phyloP scores from a whole-genome alignment of 2,113 vertebrate genomes.

The Paraplagusia blochii region DNA sequence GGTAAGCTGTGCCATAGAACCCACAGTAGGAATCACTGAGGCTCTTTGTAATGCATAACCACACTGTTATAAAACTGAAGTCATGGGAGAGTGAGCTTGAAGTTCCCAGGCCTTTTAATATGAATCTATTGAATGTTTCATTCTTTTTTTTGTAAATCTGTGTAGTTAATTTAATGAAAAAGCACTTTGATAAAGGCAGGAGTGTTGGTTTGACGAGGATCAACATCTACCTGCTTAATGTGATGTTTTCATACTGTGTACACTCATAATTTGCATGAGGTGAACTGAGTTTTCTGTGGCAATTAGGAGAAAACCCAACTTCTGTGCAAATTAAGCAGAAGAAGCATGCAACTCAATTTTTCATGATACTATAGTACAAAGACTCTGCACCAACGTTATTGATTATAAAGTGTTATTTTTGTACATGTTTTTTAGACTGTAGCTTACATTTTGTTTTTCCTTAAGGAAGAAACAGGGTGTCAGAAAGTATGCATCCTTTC shows the following conservation, averaged over 20 bases:
- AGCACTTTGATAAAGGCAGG: conserved; percentile 47
- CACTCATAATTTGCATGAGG: conserved; percentile 62
- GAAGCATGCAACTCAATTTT: conserved; percentile 58
- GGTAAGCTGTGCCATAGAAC: conserved; percentile 8
- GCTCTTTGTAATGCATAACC: conserved; percentile 19
- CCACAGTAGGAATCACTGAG: not conserved
- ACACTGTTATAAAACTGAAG: conserved; percentile 16
- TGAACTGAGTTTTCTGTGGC: conserved; percentile 55
- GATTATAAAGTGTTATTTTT: conserved; percentile 50
- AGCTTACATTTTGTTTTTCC: conserved; percentile 15
- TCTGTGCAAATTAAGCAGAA: conserved; percentile 36
- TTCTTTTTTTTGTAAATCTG: conserved; percentile 54
- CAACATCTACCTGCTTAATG: conserved; percentile 56
- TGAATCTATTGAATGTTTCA: conserved; percentile 52
- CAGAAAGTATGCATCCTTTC: conserved; percentile 12
- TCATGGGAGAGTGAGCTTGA: conserved; percentile 11
- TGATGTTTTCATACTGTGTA: conserved; percentile 60
- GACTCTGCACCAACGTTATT: conserved; percentile 51
- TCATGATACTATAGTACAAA: conserved; percentile 45
- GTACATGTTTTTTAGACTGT: conserved; percentile 42
- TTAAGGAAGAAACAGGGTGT: conserved; percentile 1
- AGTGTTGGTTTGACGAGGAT: conserved; percentile 38
- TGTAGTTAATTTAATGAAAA: conserved; percentile 28
- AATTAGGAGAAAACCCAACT: conserved; percentile 34
- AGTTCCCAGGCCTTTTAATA: conserved; percentile 33